A percentile compares a stretch with the other conserved stretches of the same genome.
phyloP scores from a whole-genome alignment of 2,888 invertebrate species.

The Lymantria dispar region DNA sequence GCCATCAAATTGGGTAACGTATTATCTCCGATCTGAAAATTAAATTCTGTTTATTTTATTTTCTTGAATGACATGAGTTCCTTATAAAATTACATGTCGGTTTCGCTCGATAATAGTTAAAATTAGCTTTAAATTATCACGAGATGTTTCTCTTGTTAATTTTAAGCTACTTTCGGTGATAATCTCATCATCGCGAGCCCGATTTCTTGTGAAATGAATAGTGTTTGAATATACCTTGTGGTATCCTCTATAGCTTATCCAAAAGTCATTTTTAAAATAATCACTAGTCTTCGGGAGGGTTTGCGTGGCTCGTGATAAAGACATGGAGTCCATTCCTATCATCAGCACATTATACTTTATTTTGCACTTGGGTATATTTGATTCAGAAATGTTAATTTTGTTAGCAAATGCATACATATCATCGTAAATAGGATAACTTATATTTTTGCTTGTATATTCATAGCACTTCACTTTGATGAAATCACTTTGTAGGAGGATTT shows the following conservation, averaged over 20 bases:
- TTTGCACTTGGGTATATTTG: slow-evolving; percentile 29
- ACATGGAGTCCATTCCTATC: slow-evolving; percentile 93
- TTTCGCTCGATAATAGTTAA: too few species aligned
- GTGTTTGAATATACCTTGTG: slow-evolving; percentile 73
- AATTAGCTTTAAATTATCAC: too few species aligned
- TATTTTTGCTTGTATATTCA: slow-evolving; percentile 44
- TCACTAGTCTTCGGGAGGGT: slow-evolving; percentile 88
- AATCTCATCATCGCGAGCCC: neutral
- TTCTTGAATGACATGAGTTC: too few species aligned
- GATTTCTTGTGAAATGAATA: neutral
- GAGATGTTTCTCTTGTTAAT: too few species aligned
- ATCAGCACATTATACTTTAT: slow-evolving; percentile 84
- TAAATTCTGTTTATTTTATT: neutral
- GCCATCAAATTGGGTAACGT: slow-evolving; percentile 96
- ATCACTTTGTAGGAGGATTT: slow-evolving; percentile 52
- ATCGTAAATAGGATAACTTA: slow-evolving; percentile 51
- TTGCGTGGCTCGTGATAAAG: slow-evolving; percentile 88
- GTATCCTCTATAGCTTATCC: slow-evolving; percentile 89
- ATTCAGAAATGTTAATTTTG: slow-evolving; percentile 57
- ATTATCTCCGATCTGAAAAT: slow-evolving; percentile 89
- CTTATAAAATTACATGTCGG: too few species aligned
- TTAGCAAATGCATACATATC: slow-evolving; percentile 72
- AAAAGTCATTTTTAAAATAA: slow-evolving; percentile 86
- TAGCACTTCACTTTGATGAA: slow-evolving; percentile 63
- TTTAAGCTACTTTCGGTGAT: too few species aligned